phyloP scores from a whole-genome alignment of 1,140 invertebrate species.

The Oedothorax gibbosus region DNA sequence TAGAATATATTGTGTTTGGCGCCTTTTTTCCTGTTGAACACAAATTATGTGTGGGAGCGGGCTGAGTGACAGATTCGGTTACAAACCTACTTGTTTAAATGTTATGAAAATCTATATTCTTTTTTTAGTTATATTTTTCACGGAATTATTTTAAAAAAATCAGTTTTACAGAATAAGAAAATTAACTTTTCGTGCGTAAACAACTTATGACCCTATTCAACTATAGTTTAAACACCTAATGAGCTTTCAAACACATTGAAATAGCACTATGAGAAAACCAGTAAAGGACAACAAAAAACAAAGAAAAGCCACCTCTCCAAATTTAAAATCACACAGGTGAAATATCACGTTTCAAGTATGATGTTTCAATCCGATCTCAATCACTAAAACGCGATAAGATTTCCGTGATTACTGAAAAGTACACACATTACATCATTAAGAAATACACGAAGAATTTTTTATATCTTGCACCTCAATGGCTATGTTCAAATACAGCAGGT shows the following conservation, averaged over 20 bases:
- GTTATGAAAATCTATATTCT: no score
- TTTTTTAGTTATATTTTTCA: no score
- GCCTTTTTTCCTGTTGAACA: no score
- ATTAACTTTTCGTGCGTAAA: no score
- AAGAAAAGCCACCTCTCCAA: not conserved
- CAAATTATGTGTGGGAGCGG: no score
- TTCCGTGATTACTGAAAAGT: not conserved
- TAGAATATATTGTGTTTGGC: no score
- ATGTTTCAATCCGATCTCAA: slow-evolving; percentile 2
- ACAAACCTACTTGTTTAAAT: no score
- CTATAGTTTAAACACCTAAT: not conserved
- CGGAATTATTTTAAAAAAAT: no score
- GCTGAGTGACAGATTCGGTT: no score
- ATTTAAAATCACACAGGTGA: not conserved
- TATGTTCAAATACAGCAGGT: not conserved
- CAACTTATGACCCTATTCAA: no score
- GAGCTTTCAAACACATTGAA: not conserved
- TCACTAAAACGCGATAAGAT: not conserved
- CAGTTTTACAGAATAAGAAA: no score
- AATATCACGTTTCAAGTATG: not conserved
- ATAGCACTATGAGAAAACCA: not conserved
- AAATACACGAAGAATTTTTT: not conserved
- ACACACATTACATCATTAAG: slow-evolving; percentile 3
- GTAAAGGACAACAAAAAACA: not conserved
- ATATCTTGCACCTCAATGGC: not conserved